Conservation (phyloP, 2,113 vertebrate species). For the Pseudopipra pipra region DNA sequence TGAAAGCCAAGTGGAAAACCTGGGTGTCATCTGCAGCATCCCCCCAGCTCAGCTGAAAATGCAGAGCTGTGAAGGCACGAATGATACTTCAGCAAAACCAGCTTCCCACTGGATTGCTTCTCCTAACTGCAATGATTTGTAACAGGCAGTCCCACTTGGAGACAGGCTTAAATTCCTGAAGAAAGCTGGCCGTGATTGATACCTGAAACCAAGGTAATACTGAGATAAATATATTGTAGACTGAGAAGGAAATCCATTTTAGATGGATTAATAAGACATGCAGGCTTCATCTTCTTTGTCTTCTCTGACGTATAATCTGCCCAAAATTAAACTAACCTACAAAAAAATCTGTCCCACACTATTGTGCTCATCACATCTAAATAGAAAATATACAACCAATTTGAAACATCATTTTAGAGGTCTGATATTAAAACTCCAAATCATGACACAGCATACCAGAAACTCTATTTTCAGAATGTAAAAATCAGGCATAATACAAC, state of each 20-base stretch:
- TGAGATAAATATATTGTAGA: neutral
- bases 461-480: neutral
- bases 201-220: neutral
- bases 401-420: neutral
- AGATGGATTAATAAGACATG: neutral
- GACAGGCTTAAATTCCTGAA: neutral
- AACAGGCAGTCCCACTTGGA: neutral
- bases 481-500: neutral
- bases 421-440: neutral
- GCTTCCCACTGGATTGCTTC: neutral
- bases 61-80: neutral
- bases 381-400: neutral
- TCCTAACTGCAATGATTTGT: neutral
- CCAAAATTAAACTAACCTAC: neutral
- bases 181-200: neutral
- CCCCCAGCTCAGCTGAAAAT: neutral
- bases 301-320: neutral
- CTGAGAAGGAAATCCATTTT: neutral
- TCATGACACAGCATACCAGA: neutral
- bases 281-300: neutral
- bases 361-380: neutral
- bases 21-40: neutral
- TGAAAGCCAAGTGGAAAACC: neutral
- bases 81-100: neutral
- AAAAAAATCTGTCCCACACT: neutral